Evolutionary conservation across 1,140 invertebrate species (phyloP).

Genomic region (Delia radicum): DNA sequence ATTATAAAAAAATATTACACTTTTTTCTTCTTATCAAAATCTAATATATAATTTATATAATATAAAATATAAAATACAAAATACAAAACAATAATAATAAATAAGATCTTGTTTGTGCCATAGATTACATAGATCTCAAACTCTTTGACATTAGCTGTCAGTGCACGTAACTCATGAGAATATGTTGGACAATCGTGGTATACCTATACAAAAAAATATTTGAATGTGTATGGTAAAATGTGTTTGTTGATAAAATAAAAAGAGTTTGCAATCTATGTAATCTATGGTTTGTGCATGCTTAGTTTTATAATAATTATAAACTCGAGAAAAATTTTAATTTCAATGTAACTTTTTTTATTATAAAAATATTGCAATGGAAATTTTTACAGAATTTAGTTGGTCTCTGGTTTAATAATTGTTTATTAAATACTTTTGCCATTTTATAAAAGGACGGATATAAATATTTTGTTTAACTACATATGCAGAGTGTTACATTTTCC

Average conservation of each 20-base stretch:
- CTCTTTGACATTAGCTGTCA: no score
- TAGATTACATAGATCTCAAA: no score
- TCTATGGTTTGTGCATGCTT: no score
- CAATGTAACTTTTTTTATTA: not conserved
- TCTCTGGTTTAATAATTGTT: not conserved
- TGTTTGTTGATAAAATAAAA: no score
- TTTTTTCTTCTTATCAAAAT: not conserved
- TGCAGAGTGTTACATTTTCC: not conserved
- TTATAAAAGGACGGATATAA: not conserved
- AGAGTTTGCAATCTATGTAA: no score
- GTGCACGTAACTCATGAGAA: no score
- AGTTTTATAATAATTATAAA: not conserved
- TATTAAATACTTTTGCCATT: conserved; percentile 7
- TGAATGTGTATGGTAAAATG: not conserved
- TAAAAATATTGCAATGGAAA: not conserved
- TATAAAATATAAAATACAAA: not conserved
- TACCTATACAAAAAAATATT: not conserved
- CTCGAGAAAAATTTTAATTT: not conserved
- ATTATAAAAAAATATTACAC: not conserved
- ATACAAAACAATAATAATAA: not conserved
- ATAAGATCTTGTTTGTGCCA: not conserved
- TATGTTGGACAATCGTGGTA: not conserved
- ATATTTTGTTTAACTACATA: not conserved
- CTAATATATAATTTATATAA: not conserved
- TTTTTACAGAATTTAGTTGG: not conserved